Conservation (phyloP, 1,140 invertebrate species). For the Habropoda laboriosa region DNA sequence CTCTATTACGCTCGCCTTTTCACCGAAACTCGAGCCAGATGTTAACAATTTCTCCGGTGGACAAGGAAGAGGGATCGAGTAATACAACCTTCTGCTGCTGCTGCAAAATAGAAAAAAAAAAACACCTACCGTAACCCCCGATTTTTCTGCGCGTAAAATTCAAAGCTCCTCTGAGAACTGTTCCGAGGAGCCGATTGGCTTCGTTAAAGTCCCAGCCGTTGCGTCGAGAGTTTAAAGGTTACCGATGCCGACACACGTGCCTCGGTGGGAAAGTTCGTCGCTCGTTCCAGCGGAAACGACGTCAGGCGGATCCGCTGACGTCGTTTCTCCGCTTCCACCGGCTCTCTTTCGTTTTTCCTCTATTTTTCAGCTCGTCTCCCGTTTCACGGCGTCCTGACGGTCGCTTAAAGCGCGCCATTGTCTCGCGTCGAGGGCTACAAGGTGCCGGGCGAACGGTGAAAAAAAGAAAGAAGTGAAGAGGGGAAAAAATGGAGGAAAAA, state of each 20-base stretch:
- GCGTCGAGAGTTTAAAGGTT: background rate
- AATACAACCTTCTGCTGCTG: too few species aligned
- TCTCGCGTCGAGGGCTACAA: slow-evolving; percentile 11
- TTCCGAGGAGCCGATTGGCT: background rate
- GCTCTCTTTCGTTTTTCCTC: background rate
- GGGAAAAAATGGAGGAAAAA: slow-evolving; percentile 11
- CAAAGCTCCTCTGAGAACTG: background rate
- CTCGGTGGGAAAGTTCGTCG: background rate
- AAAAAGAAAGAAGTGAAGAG: background rate
- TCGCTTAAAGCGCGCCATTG: slow-evolving; percentile 32
- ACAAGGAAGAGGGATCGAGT: background rate
- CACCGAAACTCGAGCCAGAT: background rate
- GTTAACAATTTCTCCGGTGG: background rate
- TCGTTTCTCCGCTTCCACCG: too few species aligned
- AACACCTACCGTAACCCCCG: too few species aligned
- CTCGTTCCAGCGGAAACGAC: background rate
- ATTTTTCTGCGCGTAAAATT: too few species aligned
- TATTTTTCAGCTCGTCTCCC: background rate
- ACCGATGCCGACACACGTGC: slow-evolving; percentile 1
- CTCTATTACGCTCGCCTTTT: background rate
- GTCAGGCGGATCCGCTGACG: background rate
- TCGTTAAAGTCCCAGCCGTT: slow-evolving; percentile 1
- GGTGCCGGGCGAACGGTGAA: background rate
- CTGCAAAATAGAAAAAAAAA: too few species aligned
- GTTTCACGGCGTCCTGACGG: background rate